Evolutionary conservation across 2,888 invertebrate genomes (phyloP).

Genomic region (Dorcus parallelipipedus): DNA sequence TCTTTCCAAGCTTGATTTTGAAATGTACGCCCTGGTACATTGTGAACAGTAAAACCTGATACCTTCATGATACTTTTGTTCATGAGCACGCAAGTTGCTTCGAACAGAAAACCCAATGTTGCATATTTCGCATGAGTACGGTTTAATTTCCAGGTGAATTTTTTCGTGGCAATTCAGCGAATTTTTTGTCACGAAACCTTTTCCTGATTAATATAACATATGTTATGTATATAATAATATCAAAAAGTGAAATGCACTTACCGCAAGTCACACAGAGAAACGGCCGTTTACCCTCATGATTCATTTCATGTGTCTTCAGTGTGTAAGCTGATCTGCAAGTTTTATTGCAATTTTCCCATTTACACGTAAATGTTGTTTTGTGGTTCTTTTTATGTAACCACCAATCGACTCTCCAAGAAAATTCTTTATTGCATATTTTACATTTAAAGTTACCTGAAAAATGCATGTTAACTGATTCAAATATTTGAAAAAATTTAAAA

Average conservation of each 20-base stretch:
- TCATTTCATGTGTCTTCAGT: conserved; percentile 31
- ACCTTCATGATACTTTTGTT: conserved; percentile 37
- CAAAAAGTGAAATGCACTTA: conserved; percentile 17
- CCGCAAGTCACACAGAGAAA: conserved; percentile 39
- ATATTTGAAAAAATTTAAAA: background rate
- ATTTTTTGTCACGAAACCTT: conserved; percentile 36
- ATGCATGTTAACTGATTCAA: background rate
- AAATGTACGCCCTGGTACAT: conserved; percentile 34
- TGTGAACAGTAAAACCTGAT: conserved; percentile 36
- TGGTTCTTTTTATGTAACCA: conserved; percentile 24
- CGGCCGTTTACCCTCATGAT: conserved; percentile 32
- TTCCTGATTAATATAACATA: conserved; percentile 28
- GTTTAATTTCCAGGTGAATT: conserved; percentile 33
- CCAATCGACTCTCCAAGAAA: conserved; percentile 12
- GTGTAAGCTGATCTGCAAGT: conserved; percentile 28
- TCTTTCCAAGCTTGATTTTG: conserved; percentile 36
- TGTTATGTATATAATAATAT: background rate
- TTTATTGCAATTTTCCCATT: conserved; percentile 30
- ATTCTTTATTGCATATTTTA: conserved; percentile 21
- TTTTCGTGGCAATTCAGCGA: conserved; percentile 38
- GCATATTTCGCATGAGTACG: conserved; percentile 32
- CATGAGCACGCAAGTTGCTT: conserved; percentile 37
- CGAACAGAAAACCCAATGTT: conserved; percentile 35
- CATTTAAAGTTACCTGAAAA: conserved; percentile 7
- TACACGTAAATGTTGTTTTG: conserved; percentile 22